Conservation (phyloP, 2,797 vertebrate species). For the Tiaroga cobitis region DNA sequence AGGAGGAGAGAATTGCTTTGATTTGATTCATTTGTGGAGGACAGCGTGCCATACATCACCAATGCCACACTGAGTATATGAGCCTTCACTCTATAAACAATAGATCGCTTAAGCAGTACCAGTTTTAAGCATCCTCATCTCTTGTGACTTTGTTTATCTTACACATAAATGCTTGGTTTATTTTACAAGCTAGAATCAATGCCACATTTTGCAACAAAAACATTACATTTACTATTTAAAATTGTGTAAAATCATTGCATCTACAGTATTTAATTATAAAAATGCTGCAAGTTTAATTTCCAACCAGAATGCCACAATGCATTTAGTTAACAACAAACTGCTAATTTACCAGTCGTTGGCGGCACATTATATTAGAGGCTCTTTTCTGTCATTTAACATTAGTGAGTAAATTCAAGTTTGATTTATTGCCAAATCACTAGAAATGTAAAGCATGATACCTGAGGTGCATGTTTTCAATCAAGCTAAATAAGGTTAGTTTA, state of each 20-base stretch:
- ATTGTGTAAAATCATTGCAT: neutral
- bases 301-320: neutral
- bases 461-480: neutral
- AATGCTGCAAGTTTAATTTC: neutral
- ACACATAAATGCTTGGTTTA: neutral
- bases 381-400: neutral
- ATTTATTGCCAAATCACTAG: neutral
- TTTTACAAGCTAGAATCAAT: conserved; percentile 7
- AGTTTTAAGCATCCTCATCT: neutral
- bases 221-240: neutral
- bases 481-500: neutral
- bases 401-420: neutral
- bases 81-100: conserved; percentile 41
- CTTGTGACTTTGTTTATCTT: neutral
- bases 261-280: neutral
- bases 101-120: neutral
- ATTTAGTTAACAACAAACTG: neutral
- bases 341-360: neutral
- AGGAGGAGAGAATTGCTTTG: conserved; percentile 29
- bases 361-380: neutral
- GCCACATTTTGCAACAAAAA: neutral
- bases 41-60: conserved; percentile 38
- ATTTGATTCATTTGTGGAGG: conserved; percentile 48
- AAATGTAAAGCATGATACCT: conserved; percentile 16
- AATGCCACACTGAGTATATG: conserved; percentile 2